Percentiles rank a stretch among this genome's conserved stretches.
Evolutionary conservation across 2,797 vertebrate species (phyloP).

Genomic region (Sebastes taczanowskii): DNA sequence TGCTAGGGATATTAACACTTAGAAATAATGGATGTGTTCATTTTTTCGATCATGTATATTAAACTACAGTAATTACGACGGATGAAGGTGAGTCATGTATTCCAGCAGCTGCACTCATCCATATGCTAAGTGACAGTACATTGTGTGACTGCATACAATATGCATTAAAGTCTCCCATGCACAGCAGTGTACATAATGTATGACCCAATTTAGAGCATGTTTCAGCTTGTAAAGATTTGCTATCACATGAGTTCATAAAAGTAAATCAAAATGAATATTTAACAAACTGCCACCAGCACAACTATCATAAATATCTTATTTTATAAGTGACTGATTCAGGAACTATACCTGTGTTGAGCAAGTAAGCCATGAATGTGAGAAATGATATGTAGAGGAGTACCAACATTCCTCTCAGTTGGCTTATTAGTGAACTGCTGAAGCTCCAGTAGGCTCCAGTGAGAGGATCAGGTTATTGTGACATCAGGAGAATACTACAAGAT

Average conservation of each 20-base stretch:
- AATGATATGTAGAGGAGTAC: not conserved
- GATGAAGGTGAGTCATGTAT: conserved; percentile 25
- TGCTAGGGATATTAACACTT: conserved; percentile 17
- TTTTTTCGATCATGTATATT: not conserved
- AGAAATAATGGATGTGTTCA: not conserved
- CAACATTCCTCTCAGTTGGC: conserved; percentile 1
- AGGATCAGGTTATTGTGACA: conserved; percentile 66
- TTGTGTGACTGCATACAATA: conserved; percentile 2
- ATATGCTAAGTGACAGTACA: conserved; percentile 10
- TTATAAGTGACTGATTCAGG: conserved; percentile 36
- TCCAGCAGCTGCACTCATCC: conserved; percentile 37
- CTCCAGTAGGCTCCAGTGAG: conserved; percentile 41
- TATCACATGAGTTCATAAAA: not conserved
- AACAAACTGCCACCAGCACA: conserved; percentile 4
- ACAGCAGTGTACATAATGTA: conserved; percentile 10
- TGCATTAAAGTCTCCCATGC: conserved; percentile 2
- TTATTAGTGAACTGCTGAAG: conserved; percentile 40
- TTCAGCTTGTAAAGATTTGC: conserved; percentile 11
- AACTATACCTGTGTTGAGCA: not conserved
- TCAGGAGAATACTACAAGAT: conserved; percentile 70
- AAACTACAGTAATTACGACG: not conserved
- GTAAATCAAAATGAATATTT: conserved; percentile 29
- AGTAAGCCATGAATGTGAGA: not conserved
- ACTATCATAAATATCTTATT: conserved; percentile 1
- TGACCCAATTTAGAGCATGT: conserved; percentile 6